Conservation (phyloP, 2,888 invertebrate genomes). For the Aphodius sticticus region DNA sequence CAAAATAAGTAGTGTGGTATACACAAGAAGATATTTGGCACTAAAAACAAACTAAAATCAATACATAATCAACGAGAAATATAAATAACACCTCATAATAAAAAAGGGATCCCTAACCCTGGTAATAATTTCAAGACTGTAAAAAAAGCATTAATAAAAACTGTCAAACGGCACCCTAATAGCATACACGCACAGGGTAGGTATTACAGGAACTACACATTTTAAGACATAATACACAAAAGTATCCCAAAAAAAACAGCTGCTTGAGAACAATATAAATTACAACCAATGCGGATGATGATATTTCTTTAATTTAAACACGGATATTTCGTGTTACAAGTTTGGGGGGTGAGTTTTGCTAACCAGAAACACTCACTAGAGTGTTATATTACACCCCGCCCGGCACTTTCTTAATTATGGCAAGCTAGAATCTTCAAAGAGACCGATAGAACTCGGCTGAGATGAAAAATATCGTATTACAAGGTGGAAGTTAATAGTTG, state of each 20-base stretch:
- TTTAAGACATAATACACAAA: background rate
- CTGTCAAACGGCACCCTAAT: background rate
- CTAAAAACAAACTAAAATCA: too few relatives aligned
- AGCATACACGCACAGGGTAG: background rate
- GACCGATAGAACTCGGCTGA: background rate
- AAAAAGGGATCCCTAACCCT: background rate
- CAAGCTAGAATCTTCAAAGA: background rate
- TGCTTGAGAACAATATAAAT: background rate
- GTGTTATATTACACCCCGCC: background rate
- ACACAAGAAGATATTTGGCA: too few relatives aligned
- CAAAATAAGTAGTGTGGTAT: too few relatives aligned
- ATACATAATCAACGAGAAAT: too few relatives aligned
- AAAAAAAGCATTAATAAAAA: background rate
- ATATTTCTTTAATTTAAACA: background rate
- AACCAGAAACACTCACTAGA: background rate
- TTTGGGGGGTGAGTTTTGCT: background rate
- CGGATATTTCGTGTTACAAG: background rate
- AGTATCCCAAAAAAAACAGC: background rate
- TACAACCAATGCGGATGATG: background rate
- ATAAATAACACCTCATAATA: background rate
- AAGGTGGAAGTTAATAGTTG: background rate
- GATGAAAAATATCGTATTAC: background rate
- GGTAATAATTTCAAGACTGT: background rate
- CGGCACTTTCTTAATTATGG: background rate
- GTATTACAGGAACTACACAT: constrained; percentile 4